Conservation (phyloP, 1,140 invertebrate genomes). For the Pinna nobilis region DNA sequence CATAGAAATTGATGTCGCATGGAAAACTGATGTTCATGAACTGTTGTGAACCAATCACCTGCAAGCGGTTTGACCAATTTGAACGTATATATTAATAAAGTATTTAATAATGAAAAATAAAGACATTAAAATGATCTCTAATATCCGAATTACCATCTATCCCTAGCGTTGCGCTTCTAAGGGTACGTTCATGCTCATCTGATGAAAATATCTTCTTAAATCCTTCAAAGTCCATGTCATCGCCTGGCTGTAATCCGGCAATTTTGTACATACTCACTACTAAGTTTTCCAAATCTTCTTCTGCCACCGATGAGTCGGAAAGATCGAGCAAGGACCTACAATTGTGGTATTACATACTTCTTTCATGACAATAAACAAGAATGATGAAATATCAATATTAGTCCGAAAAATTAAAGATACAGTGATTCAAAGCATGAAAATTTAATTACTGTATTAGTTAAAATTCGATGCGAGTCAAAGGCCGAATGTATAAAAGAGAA, state of each 20-base stretch:
- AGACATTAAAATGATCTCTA: too few species aligned
- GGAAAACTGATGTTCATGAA: too few species aligned
- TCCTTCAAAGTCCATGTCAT: conserved; percentile 39
- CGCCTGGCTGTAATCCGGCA: conserved; percentile 24
- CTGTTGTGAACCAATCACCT: too few species aligned
- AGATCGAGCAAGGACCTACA: conserved; percentile 51
- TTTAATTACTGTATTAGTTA: not conserved
- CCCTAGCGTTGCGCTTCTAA: conserved; percentile 44
- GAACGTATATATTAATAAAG: too few species aligned
- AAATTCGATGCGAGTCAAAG: not conserved
- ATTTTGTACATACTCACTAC: conserved; percentile 41
- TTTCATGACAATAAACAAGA: too few species aligned
- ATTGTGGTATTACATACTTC: too few species aligned
- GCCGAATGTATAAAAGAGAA: too few species aligned
- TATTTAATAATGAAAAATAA: too few species aligned
- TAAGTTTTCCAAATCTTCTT: conserved; percentile 29
- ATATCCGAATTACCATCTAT: conserved; percentile 25
- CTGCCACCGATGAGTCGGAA: conserved; percentile 42
- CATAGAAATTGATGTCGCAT: too few species aligned
- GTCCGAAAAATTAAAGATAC: not conserved
- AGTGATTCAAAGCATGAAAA: not conserved
- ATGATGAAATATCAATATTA: too few species aligned
- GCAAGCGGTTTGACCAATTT: too few species aligned
- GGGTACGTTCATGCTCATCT: conserved; percentile 46
- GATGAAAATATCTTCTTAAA: conserved; percentile 52